Base-by-base conservation (phyloP, 2,888 invertebrate genomes). In the Agrypnus murinus region DNA sequence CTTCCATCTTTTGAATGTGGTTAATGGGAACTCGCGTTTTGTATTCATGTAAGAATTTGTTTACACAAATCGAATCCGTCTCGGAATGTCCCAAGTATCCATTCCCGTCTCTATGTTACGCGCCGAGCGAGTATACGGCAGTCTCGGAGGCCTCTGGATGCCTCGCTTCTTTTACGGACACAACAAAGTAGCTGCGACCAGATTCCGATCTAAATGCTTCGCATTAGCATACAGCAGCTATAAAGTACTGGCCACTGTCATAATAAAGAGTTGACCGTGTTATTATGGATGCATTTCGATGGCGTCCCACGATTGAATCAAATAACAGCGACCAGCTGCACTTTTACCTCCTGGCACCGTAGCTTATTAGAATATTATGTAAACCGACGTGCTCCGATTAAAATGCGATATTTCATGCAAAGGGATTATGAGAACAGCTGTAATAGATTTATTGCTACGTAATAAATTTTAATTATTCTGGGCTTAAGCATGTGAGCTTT, bases 141-240 rank as follows among this genome's bases (percentile, higher is more conserved):
- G 36, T 1, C 36, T 38, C 12, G 25, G n/a, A n/a, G n/a, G 65
- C 53, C 50, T 48, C 58, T 34, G 45, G 25, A 25, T 25, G 25
- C 25, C 25, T 25, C 25, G 25, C 45, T 59, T 53, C 67, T 36
- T 43, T 64, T 71, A 64, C 67, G 55, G 50, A 62, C 65, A 80
- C 81, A 81, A 80, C 81, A 81, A 81, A 83, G 83, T 81, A 82
- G 83, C 82, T 76, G 80, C 81, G 81, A 77, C 81, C 76, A 85
- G 85, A 85, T 85, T 84, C 81, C 84, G 83, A 85, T 85, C 85
- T 85, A 84, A 85, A 85, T 85, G 84, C 82, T 80, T 79, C 80
- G 82, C 82, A 85, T 85, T 85, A 85, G 84, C 85, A 85, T 85
- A 84, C 81, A 76, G 79, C 81, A 77, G 83, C 82, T 78, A 79